phyloP scores from a whole-genome alignment of 2,797 vertebrate genomes.

The Otus scops region DNA sequence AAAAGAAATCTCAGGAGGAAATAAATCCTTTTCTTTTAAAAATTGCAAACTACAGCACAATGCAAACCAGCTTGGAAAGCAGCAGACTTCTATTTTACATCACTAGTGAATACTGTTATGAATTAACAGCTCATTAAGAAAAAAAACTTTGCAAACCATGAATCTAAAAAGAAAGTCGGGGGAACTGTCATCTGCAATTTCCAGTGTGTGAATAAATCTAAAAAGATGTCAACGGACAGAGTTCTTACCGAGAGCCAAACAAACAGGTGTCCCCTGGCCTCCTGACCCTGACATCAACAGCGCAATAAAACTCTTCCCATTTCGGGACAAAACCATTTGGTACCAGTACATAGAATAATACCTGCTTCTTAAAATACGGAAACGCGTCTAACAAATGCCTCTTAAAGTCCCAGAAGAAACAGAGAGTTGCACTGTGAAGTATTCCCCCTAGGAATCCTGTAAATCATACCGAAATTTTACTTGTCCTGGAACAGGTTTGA shows the following conservation, averaged over 20 bases:
- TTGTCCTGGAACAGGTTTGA: conserved; percentile 61
- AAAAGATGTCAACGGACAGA: conserved; percentile 38
- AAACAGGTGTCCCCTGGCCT: conserved; percentile 68
- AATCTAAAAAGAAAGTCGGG: conserved; percentile 45
- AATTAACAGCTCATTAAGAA: conserved; percentile 73
- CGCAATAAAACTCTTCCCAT: conserved; percentile 38
- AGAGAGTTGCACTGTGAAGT: conserved; percentile 34
- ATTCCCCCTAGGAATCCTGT: conserved; percentile 56
- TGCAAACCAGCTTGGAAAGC: conserved; percentile 43
- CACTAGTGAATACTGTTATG: conserved; percentile 55
- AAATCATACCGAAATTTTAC: conserved; percentile 64
- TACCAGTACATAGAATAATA: conserved; percentile 18
- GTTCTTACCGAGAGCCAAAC: conserved; percentile 2
- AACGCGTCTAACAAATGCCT: conserved; percentile 55
- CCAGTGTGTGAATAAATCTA: conserved; percentile 64
- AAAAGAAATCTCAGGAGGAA: conserved; percentile 25
- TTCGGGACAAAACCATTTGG: conserved; percentile 27
- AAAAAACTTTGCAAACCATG: conserved; percentile 57
- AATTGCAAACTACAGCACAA: neutral
- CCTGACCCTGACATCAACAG: conserved; percentile 47
- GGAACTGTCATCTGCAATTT: conserved; percentile 59
- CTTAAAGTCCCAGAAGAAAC: conserved; percentile 44
- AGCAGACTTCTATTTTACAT: conserved; percentile 31
- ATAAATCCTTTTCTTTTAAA: conserved; percentile 29
- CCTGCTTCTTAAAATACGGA: conserved; percentile 44